Conservation (phyloP, 2,113 vertebrate species). For the Lycocorax pyrrhopterus region DNA sequence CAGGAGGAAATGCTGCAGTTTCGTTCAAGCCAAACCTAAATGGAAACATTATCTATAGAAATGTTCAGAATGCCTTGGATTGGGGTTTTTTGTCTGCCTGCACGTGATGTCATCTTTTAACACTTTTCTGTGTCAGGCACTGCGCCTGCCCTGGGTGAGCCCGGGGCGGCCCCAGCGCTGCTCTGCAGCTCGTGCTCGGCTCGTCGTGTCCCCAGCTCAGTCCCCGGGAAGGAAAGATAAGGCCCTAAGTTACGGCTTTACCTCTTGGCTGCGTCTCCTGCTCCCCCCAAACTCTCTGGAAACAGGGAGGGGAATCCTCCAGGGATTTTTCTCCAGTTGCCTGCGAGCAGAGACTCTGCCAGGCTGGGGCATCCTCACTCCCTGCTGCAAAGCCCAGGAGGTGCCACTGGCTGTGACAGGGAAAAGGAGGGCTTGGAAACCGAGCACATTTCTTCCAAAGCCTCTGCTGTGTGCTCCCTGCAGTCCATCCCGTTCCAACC, state of each 20-base stretch:
- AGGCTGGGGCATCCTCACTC: background rate
- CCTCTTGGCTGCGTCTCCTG: background rate
- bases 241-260: background rate
- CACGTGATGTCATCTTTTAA: background rate
- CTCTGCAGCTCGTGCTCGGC: rapidly evolving
- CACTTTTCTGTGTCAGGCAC: background rate
- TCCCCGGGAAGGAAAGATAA: background rate
- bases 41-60: background rate
- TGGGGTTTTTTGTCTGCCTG: background rate
- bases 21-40: background rate
- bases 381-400: background rate
- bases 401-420: background rate
- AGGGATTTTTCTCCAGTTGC: background rate
- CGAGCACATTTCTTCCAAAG: background rate
- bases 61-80: background rate
- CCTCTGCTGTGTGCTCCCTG: background rate
- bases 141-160: rapidly evolving
- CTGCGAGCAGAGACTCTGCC: background rate
- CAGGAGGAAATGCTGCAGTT: background rate
- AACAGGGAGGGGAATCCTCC: background rate
- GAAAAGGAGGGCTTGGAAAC: background rate
- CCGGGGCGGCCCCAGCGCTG: rapidly evolving
- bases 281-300: background rate
- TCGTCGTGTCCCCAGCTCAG: background rate
- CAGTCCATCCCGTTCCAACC: background rate